A percentile compares a stretch with the other conserved stretches of the same genome.
Evolutionary conservation across 2,888 invertebrate species (phyloP).

Genomic region (Epiblema foenella): DNA sequence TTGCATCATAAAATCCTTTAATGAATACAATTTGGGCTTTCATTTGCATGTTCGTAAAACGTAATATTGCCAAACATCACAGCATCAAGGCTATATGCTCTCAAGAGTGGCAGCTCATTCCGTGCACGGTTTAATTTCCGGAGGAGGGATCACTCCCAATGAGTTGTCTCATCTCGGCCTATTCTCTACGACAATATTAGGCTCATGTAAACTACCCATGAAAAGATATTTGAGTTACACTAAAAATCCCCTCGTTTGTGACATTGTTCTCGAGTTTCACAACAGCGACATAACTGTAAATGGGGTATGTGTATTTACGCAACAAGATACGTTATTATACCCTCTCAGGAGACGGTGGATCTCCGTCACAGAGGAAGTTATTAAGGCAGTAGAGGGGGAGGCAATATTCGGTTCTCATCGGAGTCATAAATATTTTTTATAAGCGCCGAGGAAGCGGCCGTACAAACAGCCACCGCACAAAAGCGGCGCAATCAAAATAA

Average conservation of each 20-base stretch:
- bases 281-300: slow-evolving; percentile 45
- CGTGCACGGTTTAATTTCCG: slow-evolving; percentile 64
- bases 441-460: slow-evolving; percentile 65
- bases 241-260: slow-evolving; percentile 34
- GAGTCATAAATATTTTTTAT: slow-evolving; percentile 71
- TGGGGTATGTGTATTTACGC: slow-evolving; percentile 44
- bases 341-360: slow-evolving; percentile 53
- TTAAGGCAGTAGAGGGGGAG: slow-evolving; percentile 61
- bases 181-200: slow-evolving; percentile 44
- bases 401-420: slow-evolving; percentile 64
- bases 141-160: slow-evolving; percentile 55
- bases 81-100: slow-evolving; percentile 36
- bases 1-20: slow-evolving; percentile 22
- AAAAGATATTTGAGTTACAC: slow-evolving; percentile 16
- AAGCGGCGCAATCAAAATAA: slow-evolving; percentile 81
- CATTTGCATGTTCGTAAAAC: slow-evolving; percentile 43
- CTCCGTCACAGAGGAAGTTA: slow-evolving; percentile 58
- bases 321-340: slow-evolving; percentile 53
- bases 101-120: slow-evolving; percentile 53
- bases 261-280: slow-evolving; percentile 28
- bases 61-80: slow-evolving; percentile 43
- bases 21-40: slow-evolving; percentile 45
- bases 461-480: slow-evolving; percentile 72
- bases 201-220: slow-evolving; percentile 27
- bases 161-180: slow-evolving; percentile 51